Percentiles rank a stretch among this genome's conserved stretches.
These are phyloP conservation scores for Dorcus hopei DNA, from an alignment of 2,888 invertebrate genomes.

Conservation along the genomic window DNA sequence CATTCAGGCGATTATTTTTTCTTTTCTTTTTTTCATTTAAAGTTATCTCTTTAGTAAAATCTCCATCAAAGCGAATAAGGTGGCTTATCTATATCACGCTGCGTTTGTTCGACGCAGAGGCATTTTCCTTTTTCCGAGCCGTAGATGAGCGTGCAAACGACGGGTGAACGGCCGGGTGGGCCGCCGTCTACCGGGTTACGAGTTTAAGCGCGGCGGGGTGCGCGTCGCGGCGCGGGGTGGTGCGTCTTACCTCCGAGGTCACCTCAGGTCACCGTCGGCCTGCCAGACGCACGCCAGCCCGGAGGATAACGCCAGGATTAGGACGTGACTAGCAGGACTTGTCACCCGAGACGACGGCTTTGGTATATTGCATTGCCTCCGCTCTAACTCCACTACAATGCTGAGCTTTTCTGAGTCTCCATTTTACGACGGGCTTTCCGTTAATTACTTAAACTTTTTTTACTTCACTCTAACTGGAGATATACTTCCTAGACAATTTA, in stretches of 20 bases:
- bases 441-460: background rate
- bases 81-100: conserved; percentile 2
- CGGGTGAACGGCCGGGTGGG: conserved; percentile 31
- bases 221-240: conserved; percentile 30
- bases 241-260: conserved; percentile 30
- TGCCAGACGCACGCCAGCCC: conserved; percentile 32
- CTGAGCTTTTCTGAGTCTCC: background rate
- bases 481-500: no score
- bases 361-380: background rate
- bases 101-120: conserved; percentile 7
- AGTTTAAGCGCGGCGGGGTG: conserved; percentile 36
- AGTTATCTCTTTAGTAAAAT: background rate
- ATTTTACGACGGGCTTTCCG: background rate
- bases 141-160: conserved; percentile 11
- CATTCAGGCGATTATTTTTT: background rate
- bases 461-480: no score
- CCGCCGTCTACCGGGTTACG: conserved; percentile 33
- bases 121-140: background rate
- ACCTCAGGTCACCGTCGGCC: conserved; percentile 29
- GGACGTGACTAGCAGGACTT: conserved; percentile 30
- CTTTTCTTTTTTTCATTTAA: background rate
- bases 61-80: background rate
- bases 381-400: background rate
- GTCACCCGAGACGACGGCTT: conserved; percentile 17
- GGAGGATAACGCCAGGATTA: conserved; percentile 32